phyloP scores from a whole-genome alignment of 2,113 vertebrate genomes.

The Pterocles orientalis region DNA sequence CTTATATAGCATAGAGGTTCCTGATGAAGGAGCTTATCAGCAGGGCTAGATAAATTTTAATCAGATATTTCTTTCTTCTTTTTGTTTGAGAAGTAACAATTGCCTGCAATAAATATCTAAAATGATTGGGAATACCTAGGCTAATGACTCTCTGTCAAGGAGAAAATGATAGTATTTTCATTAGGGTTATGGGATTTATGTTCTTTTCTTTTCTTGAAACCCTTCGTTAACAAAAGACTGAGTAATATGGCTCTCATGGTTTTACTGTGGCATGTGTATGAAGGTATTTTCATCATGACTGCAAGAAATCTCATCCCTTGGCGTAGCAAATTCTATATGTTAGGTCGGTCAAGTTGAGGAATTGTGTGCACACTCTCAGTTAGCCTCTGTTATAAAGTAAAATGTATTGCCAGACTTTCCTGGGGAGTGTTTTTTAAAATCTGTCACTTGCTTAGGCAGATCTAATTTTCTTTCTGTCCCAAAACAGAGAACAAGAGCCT shows the following conservation, averaged over 20 bases:
- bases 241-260: not conserved
- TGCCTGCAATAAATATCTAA: not conserved
- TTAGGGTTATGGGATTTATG: not conserved
- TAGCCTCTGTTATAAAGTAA: not conserved
- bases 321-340: not conserved
- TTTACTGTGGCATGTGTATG: not conserved
- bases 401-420: not conserved
- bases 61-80: not conserved
- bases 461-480: not conserved
- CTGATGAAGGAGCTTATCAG: not conserved
- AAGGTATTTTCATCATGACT: not conserved
- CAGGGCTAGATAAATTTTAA: not conserved
- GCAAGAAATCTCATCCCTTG: not conserved
- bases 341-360: not conserved
- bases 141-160: not conserved
- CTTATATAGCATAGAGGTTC: not conserved
- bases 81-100: not conserved
- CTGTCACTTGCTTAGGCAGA: not conserved
- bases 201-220: not conserved
- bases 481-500: not conserved
- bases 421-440: not conserved
- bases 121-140: not conserved
- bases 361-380: not conserved
- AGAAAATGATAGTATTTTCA: not conserved
- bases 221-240: not conserved